phyloP scores from a whole-genome alignment of 2,797 vertebrate genomes.

The Melopsittacus undulatus region DNA sequence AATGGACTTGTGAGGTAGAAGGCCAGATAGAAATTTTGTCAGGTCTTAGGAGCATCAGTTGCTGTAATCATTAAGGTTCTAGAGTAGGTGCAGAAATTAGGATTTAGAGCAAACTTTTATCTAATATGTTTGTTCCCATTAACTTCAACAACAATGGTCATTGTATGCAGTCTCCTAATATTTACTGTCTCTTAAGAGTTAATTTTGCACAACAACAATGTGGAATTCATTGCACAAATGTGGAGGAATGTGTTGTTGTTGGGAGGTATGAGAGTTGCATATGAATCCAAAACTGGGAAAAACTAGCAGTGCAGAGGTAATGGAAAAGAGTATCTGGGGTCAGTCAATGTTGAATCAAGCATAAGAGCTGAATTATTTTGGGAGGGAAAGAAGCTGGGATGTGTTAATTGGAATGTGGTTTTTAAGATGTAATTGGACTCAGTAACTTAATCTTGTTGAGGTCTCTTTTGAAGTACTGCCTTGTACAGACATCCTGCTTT shows the following conservation, averaged over 20 bases:
- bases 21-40: not conserved
- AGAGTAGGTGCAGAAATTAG: not conserved
- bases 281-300: not conserved
- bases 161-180: not conserved
- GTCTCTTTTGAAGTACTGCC: not conserved
- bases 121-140: accelerated
- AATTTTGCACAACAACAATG: not conserved
- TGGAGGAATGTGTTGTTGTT: not conserved
- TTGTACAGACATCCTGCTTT: not conserved
- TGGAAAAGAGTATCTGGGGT: not conserved
- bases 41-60: accelerated
- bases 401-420: not conserved
- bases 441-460: not conserved
- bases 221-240: not conserved
- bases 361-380: not conserved
- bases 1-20: not conserved
- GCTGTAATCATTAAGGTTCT: not conserved
- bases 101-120: not conserved
- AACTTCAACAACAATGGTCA: not conserved
- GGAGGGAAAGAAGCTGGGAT: not conserved
- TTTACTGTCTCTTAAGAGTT: not conserved
- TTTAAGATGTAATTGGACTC: not conserved
- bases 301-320: not conserved
- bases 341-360: not conserved
- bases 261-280: not conserved